Evolutionary conservation across 1,140 invertebrate genomes (phyloP).

Genomic region (Popillia japonica): DNA sequence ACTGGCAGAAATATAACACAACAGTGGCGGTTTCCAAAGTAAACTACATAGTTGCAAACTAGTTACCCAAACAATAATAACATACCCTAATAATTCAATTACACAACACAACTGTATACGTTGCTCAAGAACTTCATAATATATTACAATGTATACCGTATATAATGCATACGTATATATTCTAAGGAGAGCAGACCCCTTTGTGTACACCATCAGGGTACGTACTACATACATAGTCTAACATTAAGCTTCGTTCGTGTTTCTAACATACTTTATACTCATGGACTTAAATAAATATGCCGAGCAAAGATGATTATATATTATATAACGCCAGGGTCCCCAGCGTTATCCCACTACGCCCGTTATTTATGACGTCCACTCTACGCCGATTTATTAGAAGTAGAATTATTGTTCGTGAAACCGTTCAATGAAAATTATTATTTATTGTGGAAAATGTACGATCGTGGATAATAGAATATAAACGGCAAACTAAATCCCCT

Average conservation of each 20-base stretch:
- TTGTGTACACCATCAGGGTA: not conserved
- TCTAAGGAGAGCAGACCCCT: not conserved
- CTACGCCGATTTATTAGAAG: not conserved
- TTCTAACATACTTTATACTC: not conserved
- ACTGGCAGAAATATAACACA: no score
- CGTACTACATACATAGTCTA: not conserved
- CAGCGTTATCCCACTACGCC: not conserved
- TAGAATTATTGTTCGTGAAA: slow-evolving; percentile 7
- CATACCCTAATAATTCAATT: not conserved
- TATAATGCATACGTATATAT: not conserved
- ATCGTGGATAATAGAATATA: not conserved
- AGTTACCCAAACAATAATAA: slow-evolving; percentile 7
- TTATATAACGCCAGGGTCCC: not conserved
- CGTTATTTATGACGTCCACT: slow-evolving; percentile 1
- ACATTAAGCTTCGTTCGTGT: not conserved
- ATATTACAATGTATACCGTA: not conserved
- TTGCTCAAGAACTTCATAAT: slow-evolving; percentile 4
- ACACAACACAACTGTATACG: not conserved
- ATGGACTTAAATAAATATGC: not conserved
- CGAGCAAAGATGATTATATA: not conserved
- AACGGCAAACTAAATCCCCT: no score
- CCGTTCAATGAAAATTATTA: slow-evolving; percentile 6
- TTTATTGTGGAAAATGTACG: not conserved
- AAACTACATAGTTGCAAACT: not conserved
- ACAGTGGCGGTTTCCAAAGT: no score